These are phyloP conservation scores for Criorhina ranunculi DNA, from an alignment of 2,888 invertebrate species.

Conservation along the genomic window DNA sequence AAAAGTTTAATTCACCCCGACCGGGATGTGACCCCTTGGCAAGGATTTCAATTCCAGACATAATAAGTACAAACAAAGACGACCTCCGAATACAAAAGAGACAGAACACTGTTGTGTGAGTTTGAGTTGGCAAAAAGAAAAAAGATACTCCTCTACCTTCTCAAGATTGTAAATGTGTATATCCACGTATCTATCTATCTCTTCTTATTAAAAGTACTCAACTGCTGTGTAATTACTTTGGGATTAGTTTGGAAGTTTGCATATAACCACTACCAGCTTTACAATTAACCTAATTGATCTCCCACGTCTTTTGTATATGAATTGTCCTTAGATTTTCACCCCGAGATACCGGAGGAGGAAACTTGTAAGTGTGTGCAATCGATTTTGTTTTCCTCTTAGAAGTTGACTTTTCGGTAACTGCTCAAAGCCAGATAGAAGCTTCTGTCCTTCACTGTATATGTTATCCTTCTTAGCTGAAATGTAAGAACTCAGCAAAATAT, in stretches of 20 bases:
- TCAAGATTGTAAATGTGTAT: background rate
- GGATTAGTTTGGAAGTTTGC: conserved; percentile 66
- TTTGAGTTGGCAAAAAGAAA: conserved; percentile 21
- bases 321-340: background rate
- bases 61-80: conserved; percentile 52
- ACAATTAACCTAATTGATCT: conserved; percentile 76
- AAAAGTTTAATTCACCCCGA: conserved; percentile 26
- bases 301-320: conserved; percentile 41
- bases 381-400: conserved; percentile 19
- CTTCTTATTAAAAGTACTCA: conserved; percentile 37
- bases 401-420: conserved; percentile 15
- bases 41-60: conserved; percentile 59
- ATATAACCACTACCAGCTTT: conserved; percentile 66
- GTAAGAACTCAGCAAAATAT: conserved; percentile 29
- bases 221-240: conserved; percentile 72
- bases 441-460: no score
- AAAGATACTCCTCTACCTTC: background rate
- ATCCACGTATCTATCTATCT: conserved; percentile 1
- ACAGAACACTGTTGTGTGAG: conserved; percentile 11
- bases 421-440: conserved; percentile 7
- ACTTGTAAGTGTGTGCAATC: conserved; percentile 23
- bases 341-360: no score
- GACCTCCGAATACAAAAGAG: conserved; percentile 30
- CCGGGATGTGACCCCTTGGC: background rate
- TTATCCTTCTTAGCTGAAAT: background rate